Evolutionary conservation across 2,797 vertebrate species (phyloP).

Genomic region (Denticeps clupeoides): DNA sequence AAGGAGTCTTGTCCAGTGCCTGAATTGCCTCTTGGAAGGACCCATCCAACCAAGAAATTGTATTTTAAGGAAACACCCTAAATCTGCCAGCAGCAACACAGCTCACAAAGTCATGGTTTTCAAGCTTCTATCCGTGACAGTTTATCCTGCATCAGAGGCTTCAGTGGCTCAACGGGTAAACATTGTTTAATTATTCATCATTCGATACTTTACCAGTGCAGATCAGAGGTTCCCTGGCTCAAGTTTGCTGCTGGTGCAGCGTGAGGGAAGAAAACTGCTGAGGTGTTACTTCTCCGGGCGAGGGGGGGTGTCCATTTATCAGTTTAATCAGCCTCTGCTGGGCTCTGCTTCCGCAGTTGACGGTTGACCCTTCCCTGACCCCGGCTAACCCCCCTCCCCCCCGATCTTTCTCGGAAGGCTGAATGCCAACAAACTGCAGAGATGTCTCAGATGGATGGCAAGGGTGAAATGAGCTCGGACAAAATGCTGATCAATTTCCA

Average conservation of each 20-base stretch:
- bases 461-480: no score
- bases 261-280: background rate
- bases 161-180: background rate
- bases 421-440: background rate
- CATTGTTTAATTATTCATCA: slow-evolving; percentile 9
- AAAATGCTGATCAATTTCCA: no score
- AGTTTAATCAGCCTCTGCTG: background rate
- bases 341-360: background rate
- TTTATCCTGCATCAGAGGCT: background rate
- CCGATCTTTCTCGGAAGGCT: slow-evolving; percentile 10
- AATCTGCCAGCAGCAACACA: no score
- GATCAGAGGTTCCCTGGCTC: background rate
- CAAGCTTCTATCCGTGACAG: slow-evolving; percentile 3
- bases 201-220: background rate
- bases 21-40: no score
- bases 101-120: no score
- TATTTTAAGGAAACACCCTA: no score
- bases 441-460: no score
- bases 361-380: background rate
- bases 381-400: background rate
- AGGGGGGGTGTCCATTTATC: background rate
- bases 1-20: no score
- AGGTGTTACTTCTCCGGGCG: background rate
- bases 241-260: no score
- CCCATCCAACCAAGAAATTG: no score